These are phyloP conservation scores for Drosophila triauraria DNA, from an alignment of 1,140 invertebrate genomes.

Conservation along the genomic window DNA sequence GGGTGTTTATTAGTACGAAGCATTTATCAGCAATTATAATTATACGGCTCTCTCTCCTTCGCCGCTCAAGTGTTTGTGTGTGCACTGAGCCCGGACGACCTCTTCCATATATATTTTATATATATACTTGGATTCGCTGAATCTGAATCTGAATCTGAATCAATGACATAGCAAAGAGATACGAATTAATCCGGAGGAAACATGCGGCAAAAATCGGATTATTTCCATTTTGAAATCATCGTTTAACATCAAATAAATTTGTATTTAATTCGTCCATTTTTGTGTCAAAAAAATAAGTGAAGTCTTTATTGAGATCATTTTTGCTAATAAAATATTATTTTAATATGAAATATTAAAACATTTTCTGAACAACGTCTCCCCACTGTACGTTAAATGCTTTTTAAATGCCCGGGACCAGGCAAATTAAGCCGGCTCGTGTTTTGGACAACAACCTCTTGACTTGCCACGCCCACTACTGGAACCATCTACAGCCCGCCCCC, in stretches of 20 bases:
- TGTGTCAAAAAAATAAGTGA: no score
- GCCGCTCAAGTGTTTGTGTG: conserved; percentile 44
- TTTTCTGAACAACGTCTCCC: conserved; percentile 10
- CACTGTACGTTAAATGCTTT: conserved; percentile 74
- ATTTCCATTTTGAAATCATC: background rate
- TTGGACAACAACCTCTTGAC: conserved; percentile 55
- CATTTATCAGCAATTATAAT: conserved; percentile 84
- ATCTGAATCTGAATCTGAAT: conserved; percentile 18
- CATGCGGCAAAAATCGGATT: background rate
- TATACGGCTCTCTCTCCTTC: conserved; percentile 61
- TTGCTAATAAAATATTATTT: no score
- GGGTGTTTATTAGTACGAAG: conserved; percentile 79
- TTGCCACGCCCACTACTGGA: conserved; percentile 34
- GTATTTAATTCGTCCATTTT: background rate
- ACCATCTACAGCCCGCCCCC: conserved; percentile 17
- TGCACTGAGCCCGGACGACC: conserved; percentile 71
- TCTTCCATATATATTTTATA: conserved; percentile 4
- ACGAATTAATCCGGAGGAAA: background rate
- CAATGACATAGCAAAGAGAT: conserved; percentile 28
- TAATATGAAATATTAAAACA: background rate
- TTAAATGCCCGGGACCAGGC: conserved; percentile 57
- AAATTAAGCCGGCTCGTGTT: conserved; percentile 71
- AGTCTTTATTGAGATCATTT: no score
- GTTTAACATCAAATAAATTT: background rate
- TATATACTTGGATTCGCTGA: conserved; percentile 18